phyloP scores from a whole-genome alignment of 2,888 invertebrate genomes.

The Podotricha telesiphe region DNA sequence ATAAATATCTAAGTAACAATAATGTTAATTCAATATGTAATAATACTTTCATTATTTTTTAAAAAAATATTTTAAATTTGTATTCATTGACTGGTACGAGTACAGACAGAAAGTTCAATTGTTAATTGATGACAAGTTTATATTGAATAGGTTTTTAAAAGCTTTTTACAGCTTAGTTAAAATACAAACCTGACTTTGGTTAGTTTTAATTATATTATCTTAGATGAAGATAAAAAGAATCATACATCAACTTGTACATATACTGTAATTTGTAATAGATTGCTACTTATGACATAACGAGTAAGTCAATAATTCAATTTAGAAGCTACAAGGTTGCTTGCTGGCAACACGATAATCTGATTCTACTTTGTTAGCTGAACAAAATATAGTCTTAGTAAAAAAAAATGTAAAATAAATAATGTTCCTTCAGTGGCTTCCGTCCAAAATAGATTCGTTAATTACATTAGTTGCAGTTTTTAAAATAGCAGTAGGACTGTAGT shows the following conservation, averaged over 20 bases:
- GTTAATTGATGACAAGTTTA: no score
- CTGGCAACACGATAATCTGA: constrained; percentile 2
- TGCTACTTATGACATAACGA: constrained; percentile 11
- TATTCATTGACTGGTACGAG: no score
- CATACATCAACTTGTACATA: background rate
- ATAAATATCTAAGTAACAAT: no score
- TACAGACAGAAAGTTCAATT: no score
- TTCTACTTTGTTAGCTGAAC: constrained; percentile 13
- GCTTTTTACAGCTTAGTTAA: no score
- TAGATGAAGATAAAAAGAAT: background rate
- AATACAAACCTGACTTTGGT: no score
- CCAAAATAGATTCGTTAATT: constrained; percentile 19
- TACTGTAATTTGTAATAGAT: background rate
- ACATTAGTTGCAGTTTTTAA: constrained; percentile 16
- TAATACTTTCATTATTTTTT: no score
- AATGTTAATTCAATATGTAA: no score
- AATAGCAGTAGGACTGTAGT: constrained; percentile 8
- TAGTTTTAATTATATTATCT: background rate
- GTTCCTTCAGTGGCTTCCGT: constrained; percentile 1
- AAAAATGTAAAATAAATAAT: constrained; percentile 1
- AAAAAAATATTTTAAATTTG: no score
- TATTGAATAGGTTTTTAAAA: no score
- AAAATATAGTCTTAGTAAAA: constrained; percentile 5
- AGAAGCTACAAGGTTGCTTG: constrained; percentile 22
- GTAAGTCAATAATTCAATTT: constrained; percentile 15